Percentiles rank a stretch among this genome's conserved stretches.
Evolutionary conservation across 2,888 invertebrate genomes (phyloP).

Genomic region (Cremastobaeus sp.): DNA sequence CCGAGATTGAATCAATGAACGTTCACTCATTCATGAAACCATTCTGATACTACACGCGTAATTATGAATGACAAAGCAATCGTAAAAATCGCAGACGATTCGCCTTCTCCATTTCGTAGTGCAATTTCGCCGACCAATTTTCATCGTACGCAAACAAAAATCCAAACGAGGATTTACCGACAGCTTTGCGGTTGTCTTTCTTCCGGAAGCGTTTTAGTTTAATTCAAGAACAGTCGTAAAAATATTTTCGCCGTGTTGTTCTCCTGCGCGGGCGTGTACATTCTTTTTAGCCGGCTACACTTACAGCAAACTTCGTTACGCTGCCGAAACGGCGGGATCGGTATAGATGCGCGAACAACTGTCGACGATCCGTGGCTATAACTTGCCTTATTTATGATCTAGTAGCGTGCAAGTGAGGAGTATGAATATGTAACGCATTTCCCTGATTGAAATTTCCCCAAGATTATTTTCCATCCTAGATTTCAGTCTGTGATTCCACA

Average conservation of each 20-base stretch:
- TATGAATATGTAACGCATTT: slow-evolving; percentile 77
- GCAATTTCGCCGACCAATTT: slow-evolving; percentile 42
- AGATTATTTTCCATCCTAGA: slow-evolving; percentile 70
- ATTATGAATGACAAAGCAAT: slow-evolving; percentile 12
- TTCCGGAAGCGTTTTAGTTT: slow-evolving; percentile 56
- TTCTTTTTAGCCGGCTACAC: slow-evolving; percentile 54
- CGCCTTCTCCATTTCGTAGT: slow-evolving; percentile 34
- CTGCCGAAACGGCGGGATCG: slow-evolving; percentile 55
- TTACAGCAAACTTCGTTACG: slow-evolving; percentile 58
- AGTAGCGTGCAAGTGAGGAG: slow-evolving; percentile 57
- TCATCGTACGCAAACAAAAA: slow-evolving; percentile 34
- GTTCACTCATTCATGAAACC: no score
- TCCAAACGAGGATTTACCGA: slow-evolving; percentile 60
- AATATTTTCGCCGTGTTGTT: slow-evolving; percentile 59
- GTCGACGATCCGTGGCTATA: slow-evolving; percentile 65
- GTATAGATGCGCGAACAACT: slow-evolving; percentile 51
- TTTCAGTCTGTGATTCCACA: slow-evolving; percentile 43
- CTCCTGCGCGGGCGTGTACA: slow-evolving; percentile 47
- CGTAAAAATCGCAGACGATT: slow-evolving; percentile 35
- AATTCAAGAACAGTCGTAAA: slow-evolving; percentile 57
- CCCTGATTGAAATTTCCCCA: slow-evolving; percentile 77
- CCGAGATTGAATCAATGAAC: no score
- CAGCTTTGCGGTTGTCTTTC: slow-evolving; percentile 59
- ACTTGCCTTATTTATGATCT: slow-evolving; percentile 68
- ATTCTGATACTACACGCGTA: background rate